Evolutionary conservation across 1,140 invertebrate species (phyloP), one percentile per base, ranked within the genome.

Genomic region (Steinernema khuongi): DNA sequence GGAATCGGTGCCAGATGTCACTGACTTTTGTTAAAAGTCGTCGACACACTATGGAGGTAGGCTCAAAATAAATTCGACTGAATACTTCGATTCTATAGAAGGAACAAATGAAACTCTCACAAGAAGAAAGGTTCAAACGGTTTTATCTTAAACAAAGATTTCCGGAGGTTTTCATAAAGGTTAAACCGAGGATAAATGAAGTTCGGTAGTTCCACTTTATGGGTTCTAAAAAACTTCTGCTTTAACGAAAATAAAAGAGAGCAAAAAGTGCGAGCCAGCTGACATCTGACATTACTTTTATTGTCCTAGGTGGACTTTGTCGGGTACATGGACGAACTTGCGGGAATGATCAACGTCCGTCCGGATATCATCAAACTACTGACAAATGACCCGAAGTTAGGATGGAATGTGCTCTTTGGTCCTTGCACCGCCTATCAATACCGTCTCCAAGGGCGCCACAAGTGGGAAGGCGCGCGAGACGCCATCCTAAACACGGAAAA

Each of bases 1-100:
- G 50, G 50, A 7, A 60, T 60, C 50, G 50, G 7, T 60, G 50
- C 19, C 50, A 60, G 50, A 7, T 60, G 50, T 60, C 50, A 4
- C 4, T 60, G 50, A 60, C 14, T 60, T 60, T 14, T 22, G 50
- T 60, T 2, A 60, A 60, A 22, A 60, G 50, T 26, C 11, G 50
- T 4, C 50, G 50, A 60, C 50, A 60, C 50, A 60, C 50, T 60
- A 60, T 60, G 50, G 50, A 60, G 22, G 50, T 60, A n/a, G n/a
- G 36, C n/a, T 7, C n/a, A 41, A n/a, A 7, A 11, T 41, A 22
- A n/a, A 22, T 60, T 26, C 14, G 14, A 22, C 26, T 60, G 50
- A 14, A 22, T n/a, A 60, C 50, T 4, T 7, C 11, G 22, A 17
- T 7, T 60, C 22, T 60, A 17, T 22, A n/a, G n/a, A n/a, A n/a